Percentiles rank a stretch among this genome's conserved stretches.
Evolutionary conservation across 2,797 vertebrate species (phyloP).

Genomic region (Alauda arvensis): DNA sequence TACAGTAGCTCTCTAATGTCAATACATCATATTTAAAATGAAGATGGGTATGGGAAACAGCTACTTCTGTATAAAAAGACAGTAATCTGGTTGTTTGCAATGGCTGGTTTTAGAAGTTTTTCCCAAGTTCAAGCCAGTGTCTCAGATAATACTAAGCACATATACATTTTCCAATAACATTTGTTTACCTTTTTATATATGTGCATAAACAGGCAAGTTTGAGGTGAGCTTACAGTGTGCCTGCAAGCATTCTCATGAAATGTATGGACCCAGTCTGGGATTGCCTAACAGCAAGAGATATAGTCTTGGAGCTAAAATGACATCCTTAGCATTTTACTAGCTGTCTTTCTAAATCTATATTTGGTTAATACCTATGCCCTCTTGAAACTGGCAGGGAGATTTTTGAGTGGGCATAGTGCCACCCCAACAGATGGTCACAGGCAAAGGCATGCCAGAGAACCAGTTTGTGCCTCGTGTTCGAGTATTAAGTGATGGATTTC

Average conservation of each 20-base stretch:
- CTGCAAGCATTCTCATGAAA: neutral
- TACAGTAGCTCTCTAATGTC: neutral
- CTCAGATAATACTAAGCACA: neutral
- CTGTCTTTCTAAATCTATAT: slow-evolving; percentile 7
- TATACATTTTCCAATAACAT: neutral
- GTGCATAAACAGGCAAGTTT: neutral
- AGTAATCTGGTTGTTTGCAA: neutral
- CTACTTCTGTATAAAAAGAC: neutral
- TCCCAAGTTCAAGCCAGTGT: neutral
- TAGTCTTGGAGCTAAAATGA: neutral
- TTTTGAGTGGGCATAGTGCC: slow-evolving; percentile 23
- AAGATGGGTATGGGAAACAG: neutral
- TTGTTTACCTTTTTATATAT: neutral
- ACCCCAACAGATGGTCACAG: slow-evolving; percentile 38
- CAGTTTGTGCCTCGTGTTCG: neutral
- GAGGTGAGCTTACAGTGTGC: neutral
- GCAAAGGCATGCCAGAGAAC: slow-evolving; percentile 33
- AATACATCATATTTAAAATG: neutral
- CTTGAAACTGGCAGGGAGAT: slow-evolving; percentile 3
- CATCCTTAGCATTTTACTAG: neutral
- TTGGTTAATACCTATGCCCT: slow-evolving; percentile 2
- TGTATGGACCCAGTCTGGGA: neutral
- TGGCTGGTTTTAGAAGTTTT: neutral
- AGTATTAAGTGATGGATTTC: slow-evolving; percentile 45
- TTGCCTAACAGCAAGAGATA: neutral